Conservation (phyloP, 1,140 invertebrate genomes). For the Cotesia typhae region DNA sequence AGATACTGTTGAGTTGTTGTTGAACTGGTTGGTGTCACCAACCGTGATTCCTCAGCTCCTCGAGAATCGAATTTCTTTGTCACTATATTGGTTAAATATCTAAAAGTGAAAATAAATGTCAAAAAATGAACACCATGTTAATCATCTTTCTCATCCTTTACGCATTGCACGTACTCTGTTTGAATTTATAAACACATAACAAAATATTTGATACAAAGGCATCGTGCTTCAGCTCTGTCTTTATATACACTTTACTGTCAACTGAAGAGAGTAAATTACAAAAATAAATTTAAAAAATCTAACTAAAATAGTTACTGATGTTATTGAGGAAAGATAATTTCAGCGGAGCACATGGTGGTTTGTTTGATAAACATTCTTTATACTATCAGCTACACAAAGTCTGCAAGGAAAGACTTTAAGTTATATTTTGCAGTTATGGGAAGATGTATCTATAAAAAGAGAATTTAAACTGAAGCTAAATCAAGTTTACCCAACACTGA, state of each 20-base stretch:
- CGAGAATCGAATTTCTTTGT: slow-evolving; percentile 29
- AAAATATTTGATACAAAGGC: no score
- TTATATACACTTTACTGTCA: background rate
- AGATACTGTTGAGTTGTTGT: slow-evolving; percentile 10
- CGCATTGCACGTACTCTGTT: no score
- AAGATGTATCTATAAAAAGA: background rate
- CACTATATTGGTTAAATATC: background rate
- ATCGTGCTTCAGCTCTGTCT: background rate
- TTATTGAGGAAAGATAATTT: slow-evolving; percentile 4
- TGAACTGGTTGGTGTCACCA: slow-evolving; percentile 1
- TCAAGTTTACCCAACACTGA: no score
- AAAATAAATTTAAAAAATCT: background rate
- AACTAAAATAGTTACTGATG: background rate
- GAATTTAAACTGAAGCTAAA: background rate
- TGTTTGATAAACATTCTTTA: slow-evolving; percentile 8
- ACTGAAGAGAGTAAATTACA: no score
- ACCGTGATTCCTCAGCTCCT: slow-evolving; percentile 23
- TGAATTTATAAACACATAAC: no score
- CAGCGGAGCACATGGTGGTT: slow-evolving; percentile 1
- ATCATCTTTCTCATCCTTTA: slow-evolving; percentile 10
- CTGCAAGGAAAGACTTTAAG: background rate
- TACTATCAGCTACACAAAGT: background rate
- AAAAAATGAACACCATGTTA: slow-evolving; percentile 5
- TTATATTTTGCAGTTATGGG: background rate
- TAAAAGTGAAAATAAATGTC: background rate